Evolutionary conservation across 2,797 vertebrate genomes (phyloP), one percentile per base, ranked within the genome.

Genomic region (Parambassis ranga): DNA sequence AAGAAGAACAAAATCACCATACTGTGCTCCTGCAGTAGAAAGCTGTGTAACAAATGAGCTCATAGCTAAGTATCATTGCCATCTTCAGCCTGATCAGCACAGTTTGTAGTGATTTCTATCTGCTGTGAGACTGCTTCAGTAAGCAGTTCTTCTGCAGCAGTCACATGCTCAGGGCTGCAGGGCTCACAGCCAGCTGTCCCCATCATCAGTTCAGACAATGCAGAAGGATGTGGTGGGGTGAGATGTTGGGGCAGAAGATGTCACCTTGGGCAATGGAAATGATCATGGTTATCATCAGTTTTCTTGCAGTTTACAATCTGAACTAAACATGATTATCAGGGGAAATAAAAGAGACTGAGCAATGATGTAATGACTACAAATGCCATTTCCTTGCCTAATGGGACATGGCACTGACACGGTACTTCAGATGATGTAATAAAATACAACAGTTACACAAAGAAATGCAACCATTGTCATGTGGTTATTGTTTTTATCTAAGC

Each of bases 81-180:
- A 75, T 68, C 71, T 79, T 57, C 50, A 63, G 81, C 71, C 52
- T 49, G 22, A 80, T 90, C 83, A 86, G 74, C 81, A 67, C 50
- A 64, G 64, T 75, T 79, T 20, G 36, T 70, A 50, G 71, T 75
- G 79, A 82, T 85, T 87, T 83, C 76, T 83, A 69, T 87, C 76
- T 68, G 48, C 46, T 4, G 23, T 44, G 23, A 74, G 72, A 79
- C 57, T 75, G 83, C 88, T 70, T 77, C 63, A 48, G 66, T 90
- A 79, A 87, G 87, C 82, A 83, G 46, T 88, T 86, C 70, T 80
- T 74, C 65, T 68, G 82, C 30, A 4, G 80, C 64, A 77, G 77
- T 88, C 82, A 78, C 86, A 81, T 83, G 83, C 79, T 81, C 51
- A 39, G 38, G 44, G 75, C 65, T 26, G 73, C n/a, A n/a, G 53